Base-by-base conservation (phyloP, 2,113 vertebrate genomes). In the Propithecus coquereli region DNA sequence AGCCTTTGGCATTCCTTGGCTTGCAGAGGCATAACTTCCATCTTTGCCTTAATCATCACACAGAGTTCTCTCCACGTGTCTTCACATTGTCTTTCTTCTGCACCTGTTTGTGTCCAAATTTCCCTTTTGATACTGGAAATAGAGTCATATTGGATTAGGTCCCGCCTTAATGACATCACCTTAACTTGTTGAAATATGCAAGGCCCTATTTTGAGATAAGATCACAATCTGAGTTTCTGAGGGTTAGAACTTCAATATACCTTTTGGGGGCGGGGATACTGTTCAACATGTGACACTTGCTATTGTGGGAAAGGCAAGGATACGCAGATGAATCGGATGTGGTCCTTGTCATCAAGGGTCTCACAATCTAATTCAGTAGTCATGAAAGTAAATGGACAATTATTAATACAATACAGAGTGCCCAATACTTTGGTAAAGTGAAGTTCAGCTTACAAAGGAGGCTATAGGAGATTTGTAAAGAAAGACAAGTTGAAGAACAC, bases 221-320 rank as follows among this genome's bases (percentile, higher is more conserved):
- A n/a, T 27, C 17, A 59, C 14, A 16, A 50, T 50, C 23, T 57
- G 68, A 74, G 7, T 10, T 45, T 12, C 3, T 54, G 40, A 4
- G 18, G 8, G 11, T 74, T 32, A 76, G 45, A 32, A 23, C 70
- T 68, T 73, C 32, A 59, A 30, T 3, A 9, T 18, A 23, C 3
- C 2, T 37, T 94, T 22, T 6, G 7, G 1, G 0, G 52, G 0
- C 18, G 37, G 27, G 25, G 18, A 13, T 6, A 10, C 47, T 16
- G 25, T 88, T 71, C 13, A n/a, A 37, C 9, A 7, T 5, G 10
- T 50, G 65, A 9, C 34, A 34, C n/a, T 80, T 80, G 71, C 23
- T 79, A 57, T 71, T 6, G 5, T 34, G 32, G 70, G 76, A 68
- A 96, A 94, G 10, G 2, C 12, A 74, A 80, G 9, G 8, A 57